A percentile compares a stretch with the other conserved stretches of the same genome.
These are phyloP conservation scores for Chalcosyrphus nemorum DNA, from an alignment of 2,888 invertebrate species.

Conservation along the genomic window DNA sequence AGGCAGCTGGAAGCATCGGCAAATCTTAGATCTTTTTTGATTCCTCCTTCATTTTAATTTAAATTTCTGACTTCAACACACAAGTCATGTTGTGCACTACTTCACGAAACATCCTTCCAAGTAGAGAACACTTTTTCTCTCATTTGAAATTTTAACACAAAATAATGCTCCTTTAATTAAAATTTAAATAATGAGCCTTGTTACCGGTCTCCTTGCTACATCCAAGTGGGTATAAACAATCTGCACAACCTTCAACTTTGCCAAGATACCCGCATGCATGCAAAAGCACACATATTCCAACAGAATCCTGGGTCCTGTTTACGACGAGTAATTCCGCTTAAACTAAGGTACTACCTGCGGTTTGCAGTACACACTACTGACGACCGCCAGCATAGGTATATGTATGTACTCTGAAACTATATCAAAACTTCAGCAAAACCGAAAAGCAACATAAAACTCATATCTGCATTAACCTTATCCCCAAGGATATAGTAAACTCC, in stretches of 20 bases:
- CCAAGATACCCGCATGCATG: not conserved
- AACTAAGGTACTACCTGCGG: conserved; percentile 36
- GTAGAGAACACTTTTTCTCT: not conserved
- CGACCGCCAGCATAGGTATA: too few relatives aligned
- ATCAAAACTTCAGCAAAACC: conserved; percentile 22
- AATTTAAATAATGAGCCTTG: not conserved
- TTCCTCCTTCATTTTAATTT: too few relatives aligned
- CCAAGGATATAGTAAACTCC: conserved; percentile 28
- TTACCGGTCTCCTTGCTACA: not conserved
- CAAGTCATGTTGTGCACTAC: too few relatives aligned
- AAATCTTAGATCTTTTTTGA: too few relatives aligned
- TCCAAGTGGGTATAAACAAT: too few relatives aligned
- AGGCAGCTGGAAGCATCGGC: too few relatives aligned
- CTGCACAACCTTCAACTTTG: not conserved
- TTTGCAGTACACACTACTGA: not conserved
- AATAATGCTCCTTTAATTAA: not conserved
- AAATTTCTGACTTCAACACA: too few relatives aligned
- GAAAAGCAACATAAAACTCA: conserved; percentile 47
- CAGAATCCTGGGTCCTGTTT: not conserved
- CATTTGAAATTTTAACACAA: too few relatives aligned
- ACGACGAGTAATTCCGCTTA: conserved; percentile 24
- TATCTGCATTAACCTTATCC: conserved; percentile 50
- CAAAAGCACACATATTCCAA: not conserved
- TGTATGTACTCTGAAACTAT: not conserved
- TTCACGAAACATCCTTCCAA: too few relatives aligned